A percentile compares a stretch with the other conserved stretches of the same genome.
phyloP scores from a whole-genome alignment of 2,113 vertebrate genomes.

The Antigone vipio region DNA sequence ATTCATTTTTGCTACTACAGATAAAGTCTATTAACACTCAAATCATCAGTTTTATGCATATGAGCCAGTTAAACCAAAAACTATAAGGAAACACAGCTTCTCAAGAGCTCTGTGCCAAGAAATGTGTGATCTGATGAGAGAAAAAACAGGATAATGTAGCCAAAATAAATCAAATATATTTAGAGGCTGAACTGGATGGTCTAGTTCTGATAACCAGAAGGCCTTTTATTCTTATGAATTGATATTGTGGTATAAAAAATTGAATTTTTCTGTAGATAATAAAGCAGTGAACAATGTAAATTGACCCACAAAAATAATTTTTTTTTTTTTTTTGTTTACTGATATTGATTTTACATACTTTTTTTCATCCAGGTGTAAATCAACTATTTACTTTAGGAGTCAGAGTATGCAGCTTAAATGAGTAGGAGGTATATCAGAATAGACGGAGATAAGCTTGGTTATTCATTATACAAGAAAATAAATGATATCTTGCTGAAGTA shows the following conservation, averaged over 20 bases:
- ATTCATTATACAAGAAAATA: conserved; percentile 19
- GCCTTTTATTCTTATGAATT: background rate
- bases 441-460: background rate
- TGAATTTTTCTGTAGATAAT: background rate
- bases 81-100: background rate
- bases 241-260: background rate
- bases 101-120: background rate
- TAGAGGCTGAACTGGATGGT: background rate
- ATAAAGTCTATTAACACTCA: background rate
- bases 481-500: conserved; percentile 19
- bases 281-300: background rate
- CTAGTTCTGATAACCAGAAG: background rate
- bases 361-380: background rate
- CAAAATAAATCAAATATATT: background rate
- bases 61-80: background rate
- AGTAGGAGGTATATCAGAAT: background rate
- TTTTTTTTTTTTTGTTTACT: background rate
- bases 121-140: background rate
- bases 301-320: background rate
- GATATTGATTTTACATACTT: background rate
- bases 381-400: background rate
- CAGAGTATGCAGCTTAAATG: background rate
- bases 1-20: background rate
- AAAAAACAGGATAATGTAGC: background rate
- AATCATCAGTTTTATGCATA: background rate